phyloP scores from a whole-genome alignment of 2,888 invertebrate genomes.

The Chrysina gloriosa region DNA sequence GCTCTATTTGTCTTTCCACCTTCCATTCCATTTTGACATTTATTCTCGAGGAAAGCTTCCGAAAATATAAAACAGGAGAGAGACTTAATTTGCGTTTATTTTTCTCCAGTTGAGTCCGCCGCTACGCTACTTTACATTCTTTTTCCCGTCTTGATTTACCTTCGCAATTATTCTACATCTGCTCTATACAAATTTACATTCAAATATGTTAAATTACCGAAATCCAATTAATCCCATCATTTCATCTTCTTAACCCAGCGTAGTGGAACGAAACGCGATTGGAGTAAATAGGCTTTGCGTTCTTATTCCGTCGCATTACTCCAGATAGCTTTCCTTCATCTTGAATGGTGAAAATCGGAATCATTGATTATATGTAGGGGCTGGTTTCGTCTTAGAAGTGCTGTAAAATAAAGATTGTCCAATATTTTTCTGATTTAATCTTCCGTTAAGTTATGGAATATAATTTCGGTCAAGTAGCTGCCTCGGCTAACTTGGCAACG shows the following conservation, averaged over 20 bases:
- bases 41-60: neutral
- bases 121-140: neutral
- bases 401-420: no score
- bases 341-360: no score
- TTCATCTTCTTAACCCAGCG: neutral
- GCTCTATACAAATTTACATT: neutral
- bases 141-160: neutral
- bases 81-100: conserved; percentile 6
- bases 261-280: neutral
- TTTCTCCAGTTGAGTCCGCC: neutral
- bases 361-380: no score
- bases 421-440: no score
- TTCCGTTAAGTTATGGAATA: no score
- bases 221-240: neutral
- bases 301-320: no score
- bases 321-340: no score
- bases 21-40: neutral
- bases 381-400: no score
- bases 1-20: no score
- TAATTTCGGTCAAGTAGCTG: no score
- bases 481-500: no score
- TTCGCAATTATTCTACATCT: neutral
- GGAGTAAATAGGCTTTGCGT: neutral
- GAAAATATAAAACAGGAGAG: neutral
- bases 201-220: conserved; percentile 3